These are phyloP conservation scores for Tipula helvola DNA, from an alignment of 2,888 invertebrate species.

Conservation along the genomic window DNA sequence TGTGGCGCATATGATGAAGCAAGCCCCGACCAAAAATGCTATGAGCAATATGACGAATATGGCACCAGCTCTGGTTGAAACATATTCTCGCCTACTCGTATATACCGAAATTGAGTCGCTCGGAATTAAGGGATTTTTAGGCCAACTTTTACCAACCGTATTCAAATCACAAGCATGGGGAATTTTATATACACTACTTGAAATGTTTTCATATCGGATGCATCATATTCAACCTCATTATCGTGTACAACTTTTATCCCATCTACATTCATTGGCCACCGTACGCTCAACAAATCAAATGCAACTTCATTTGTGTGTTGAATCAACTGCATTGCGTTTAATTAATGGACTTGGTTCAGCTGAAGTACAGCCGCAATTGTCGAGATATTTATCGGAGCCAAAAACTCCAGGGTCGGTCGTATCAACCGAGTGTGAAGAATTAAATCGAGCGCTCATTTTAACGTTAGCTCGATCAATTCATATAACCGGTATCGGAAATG, in stretches of 20 bases:
- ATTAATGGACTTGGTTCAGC: constrained; percentile 86
- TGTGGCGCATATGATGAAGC: constrained; percentile 79
- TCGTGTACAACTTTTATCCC: constrained; percentile 79
- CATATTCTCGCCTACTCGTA: constrained; percentile 82
- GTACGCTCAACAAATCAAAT: constrained; percentile 92
- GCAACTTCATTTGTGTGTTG: constrained; percentile 84
- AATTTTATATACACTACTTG: constrained; percentile 84
- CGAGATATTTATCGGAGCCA: constrained; percentile 79
- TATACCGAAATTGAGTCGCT: constrained; percentile 95
- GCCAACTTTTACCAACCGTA: constrained; percentile 78
- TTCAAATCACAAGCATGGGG: constrained; percentile 92
- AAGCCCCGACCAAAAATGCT: constrained; percentile 75
- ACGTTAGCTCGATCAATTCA: constrained; percentile 90
- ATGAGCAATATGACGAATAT: constrained; percentile 52
- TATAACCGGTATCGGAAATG: constrained; percentile 62
- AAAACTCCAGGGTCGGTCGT: constrained; percentile 61
- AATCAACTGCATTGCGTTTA: constrained; percentile 74
- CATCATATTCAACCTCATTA: constrained; percentile 96
- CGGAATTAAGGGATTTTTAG: constrained; percentile 94
- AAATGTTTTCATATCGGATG: constrained; percentile 94
- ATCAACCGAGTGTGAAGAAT: constrained; percentile 88
- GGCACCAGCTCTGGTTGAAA: constrained; percentile 88
- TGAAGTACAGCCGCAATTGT: constrained; percentile 88
- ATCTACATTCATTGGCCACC: constrained; percentile 81
- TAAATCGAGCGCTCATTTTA: constrained; percentile 84